These are phyloP conservation scores for Whitmania pigra DNA, from an alignment of 1,140 invertebrate species.

Conservation along the genomic window DNA sequence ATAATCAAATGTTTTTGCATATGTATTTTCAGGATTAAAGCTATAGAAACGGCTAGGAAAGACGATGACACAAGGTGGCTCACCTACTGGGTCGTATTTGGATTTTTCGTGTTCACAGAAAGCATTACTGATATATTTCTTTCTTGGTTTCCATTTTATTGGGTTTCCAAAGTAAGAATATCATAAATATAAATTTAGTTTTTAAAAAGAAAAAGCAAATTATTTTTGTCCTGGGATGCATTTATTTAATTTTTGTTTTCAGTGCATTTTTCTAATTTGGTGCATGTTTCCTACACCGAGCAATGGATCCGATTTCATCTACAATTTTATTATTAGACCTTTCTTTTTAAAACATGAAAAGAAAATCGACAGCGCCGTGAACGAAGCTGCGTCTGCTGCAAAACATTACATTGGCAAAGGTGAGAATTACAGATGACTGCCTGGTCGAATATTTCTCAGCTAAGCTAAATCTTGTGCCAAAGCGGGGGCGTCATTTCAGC, in stretches of 20 bases:
- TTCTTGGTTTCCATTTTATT: constrained; percentile 90
- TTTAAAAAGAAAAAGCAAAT: too few species aligned
- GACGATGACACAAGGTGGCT: constrained; percentile 92
- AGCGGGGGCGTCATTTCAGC: too few species aligned
- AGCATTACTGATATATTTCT: constrained; percentile 78
- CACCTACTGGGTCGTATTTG: constrained; percentile 95
- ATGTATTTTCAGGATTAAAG: constrained; percentile 43
- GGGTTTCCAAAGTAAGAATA: constrained; percentile 76
- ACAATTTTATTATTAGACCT: constrained; percentile 69
- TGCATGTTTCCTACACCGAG: constrained; percentile 79
- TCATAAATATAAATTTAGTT: not conserved
- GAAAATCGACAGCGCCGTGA: constrained; percentile 41
- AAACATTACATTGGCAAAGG: constrained; percentile 12
- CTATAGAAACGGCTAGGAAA: constrained; percentile 50
- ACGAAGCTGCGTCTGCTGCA: constrained; percentile 26
- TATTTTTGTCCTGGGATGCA: too few species aligned
- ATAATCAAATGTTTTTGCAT: not conserved
- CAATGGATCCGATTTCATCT: constrained; percentile 79
- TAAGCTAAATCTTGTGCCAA: not conserved
- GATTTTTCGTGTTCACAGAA: constrained; percentile 77
- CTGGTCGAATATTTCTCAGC: not conserved
- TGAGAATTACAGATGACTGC: not conserved
- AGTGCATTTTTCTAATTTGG: constrained; percentile 88
- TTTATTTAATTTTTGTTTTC: constrained; percentile 32
- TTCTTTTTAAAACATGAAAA: constrained; percentile 72